Evolutionary conservation across 1,140 invertebrate genomes (phyloP).

Genomic region (Caenorhabditis latens): DNA sequence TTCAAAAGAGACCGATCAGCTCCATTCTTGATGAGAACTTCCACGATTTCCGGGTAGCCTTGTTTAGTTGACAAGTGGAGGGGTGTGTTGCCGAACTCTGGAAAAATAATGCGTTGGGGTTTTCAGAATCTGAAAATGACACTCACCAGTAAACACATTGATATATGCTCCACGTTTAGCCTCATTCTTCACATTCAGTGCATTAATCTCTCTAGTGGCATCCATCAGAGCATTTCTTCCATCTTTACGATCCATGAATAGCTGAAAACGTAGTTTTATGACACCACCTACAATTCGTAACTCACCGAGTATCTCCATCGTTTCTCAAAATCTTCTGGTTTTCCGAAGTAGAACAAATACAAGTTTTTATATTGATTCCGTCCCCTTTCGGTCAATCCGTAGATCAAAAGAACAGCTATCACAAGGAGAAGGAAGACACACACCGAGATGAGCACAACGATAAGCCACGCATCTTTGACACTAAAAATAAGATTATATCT

Average conservation of each 20-base stretch:
- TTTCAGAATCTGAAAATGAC: neutral
- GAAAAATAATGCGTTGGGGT: neutral
- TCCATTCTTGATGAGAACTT: slow-evolving; percentile 19
- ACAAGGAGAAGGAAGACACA: neutral
- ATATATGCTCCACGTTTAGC: neutral
- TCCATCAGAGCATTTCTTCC: neutral
- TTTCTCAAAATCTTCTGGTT: neutral
- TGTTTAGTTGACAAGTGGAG: neutral
- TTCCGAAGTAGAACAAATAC: neutral
- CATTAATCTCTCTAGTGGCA: neutral
- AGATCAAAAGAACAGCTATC: neutral
- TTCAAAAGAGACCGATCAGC: neutral
- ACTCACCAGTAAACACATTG: neutral
- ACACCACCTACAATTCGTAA: too few species aligned
- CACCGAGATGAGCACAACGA: neutral
- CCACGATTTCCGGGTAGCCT: neutral
- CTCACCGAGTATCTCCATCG: slow-evolving; percentile 12
- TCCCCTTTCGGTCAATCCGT: neutral
- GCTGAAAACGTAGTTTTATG: too few species aligned
- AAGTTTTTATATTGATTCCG: neutral
- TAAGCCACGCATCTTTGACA: neutral
- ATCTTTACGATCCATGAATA: neutral
- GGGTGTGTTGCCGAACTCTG: slow-evolving; percentile 1
- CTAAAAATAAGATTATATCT: neutral
- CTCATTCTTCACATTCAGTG: neutral